Conservation (phyloP, 2,113 vertebrate species). For the Embiotoca jacksoni region DNA sequence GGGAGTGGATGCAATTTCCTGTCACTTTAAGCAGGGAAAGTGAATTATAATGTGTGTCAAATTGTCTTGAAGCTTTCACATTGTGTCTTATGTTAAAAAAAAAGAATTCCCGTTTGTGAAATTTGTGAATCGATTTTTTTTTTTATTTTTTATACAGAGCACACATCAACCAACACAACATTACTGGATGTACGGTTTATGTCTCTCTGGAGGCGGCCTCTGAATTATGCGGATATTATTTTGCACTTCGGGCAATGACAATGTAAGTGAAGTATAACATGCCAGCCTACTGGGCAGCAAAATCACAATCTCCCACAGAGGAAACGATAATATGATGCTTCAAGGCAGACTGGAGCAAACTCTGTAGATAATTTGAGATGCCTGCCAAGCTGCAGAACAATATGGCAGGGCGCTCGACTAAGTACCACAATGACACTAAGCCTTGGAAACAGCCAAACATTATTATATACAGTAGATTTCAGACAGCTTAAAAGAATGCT, state of each 20-base stretch:
- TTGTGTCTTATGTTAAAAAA: slow-evolving; percentile 1
- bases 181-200: not conserved
- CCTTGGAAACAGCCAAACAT: slow-evolving; percentile 36
- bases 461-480: slow-evolving; percentile 38
- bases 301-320: slow-evolving; percentile 14
- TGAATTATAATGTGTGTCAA: not conserved
- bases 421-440: slow-evolving; percentile 37
- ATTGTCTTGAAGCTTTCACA: not conserved
- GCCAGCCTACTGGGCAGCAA: not conserved
- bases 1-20: not conserved
- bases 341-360: slow-evolving; percentile 26
- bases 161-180: not conserved
- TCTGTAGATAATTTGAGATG: slow-evolving; percentile 27
- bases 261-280: not conserved
- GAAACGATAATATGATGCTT: slow-evolving; percentile 36
- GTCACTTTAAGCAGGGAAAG: not conserved
- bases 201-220: not conserved
- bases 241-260: not conserved
- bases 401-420: slow-evolving; percentile 18
- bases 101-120: not conserved
- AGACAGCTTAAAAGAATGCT: slow-evolving; percentile 51
- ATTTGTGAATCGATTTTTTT: not conserved
- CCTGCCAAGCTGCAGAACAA: slow-evolving; percentile 47
- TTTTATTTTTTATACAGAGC: not conserved
- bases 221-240: not conserved